Percentiles rank a stretch among this genome's conserved stretches.
phyloP scores from a whole-genome alignment of 2,888 invertebrate species.

The Papilio protenor region DNA sequence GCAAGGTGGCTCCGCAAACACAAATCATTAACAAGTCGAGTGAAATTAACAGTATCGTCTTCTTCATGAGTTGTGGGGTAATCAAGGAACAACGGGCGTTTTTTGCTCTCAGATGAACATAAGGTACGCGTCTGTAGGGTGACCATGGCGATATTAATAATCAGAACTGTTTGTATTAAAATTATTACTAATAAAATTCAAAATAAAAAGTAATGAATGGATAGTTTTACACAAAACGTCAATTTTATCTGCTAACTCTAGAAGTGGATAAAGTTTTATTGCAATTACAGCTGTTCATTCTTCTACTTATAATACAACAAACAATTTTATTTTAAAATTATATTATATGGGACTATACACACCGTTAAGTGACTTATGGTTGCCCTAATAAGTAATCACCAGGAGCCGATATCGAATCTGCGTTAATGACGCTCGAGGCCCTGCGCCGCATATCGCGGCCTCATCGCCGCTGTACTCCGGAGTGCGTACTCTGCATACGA shows the following conservation, averaged over 20 bases:
- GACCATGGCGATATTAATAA: constrained; percentile 47
- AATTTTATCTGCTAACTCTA: too few relatives aligned
- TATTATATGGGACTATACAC: background rate
- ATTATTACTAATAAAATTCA: background rate
- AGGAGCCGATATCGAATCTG: constrained; percentile 66
- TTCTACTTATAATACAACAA: background rate
- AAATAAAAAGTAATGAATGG: too few relatives aligned
- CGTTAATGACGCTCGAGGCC: constrained; percentile 75
- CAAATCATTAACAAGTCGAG: constrained; percentile 62
- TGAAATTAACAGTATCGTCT: constrained; percentile 68
- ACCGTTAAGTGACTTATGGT: constrained; percentile 49
- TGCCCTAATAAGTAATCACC: constrained; percentile 61
- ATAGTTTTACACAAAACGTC: too few relatives aligned
- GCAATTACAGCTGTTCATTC: background rate
- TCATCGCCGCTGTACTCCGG: constrained; percentile 56
- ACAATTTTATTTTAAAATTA: too few relatives aligned
- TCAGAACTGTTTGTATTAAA: background rate
- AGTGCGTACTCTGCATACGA: constrained; percentile 40
- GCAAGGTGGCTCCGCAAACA: constrained; percentile 35
- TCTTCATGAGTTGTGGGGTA: constrained; percentile 65
- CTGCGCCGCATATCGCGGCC: constrained; percentile 60
- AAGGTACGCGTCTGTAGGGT: constrained; percentile 61
- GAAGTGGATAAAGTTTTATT: background rate
- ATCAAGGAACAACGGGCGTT: constrained; percentile 69
- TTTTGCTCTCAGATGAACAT: constrained; percentile 68